Evolutionary conservation across 1,140 invertebrate species (phyloP).

Genomic region (Aphis gossypii): DNA sequence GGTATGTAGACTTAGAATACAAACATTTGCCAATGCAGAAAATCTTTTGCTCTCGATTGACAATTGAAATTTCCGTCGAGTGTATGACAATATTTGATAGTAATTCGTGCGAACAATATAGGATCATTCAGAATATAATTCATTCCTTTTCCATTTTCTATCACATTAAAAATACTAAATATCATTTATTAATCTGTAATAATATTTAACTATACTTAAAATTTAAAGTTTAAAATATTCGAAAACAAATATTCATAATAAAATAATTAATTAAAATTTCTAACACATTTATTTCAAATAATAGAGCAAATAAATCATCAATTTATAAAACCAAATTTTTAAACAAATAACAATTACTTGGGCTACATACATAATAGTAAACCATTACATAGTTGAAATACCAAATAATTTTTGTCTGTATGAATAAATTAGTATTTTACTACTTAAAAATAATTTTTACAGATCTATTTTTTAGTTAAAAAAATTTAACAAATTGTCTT

Average conservation of each 20-base stretch:
- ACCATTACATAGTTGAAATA: too few species aligned
- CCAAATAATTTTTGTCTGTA: too few species aligned
- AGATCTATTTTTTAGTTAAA: too few species aligned
- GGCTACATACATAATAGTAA: too few species aligned
- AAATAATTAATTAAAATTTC: background rate
- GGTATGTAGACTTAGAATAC: background rate
- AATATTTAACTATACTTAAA: background rate
- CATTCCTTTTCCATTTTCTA: background rate
- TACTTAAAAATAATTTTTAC: too few species aligned
- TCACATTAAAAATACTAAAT: background rate
- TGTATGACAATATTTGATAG: slow-evolving; percentile 26
- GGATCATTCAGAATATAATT: background rate
- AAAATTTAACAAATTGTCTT: too few species aligned
- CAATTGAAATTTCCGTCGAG: background rate
- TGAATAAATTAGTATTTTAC: too few species aligned
- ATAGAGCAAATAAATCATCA: too few species aligned
- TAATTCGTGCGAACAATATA: background rate
- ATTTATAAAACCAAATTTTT: too few species aligned
- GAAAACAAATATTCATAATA: background rate
- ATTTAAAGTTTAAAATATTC: background rate
- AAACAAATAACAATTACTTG: too few species aligned
- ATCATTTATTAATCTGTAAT: background rate
- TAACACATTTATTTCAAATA: too few species aligned
- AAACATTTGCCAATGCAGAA: background rate
- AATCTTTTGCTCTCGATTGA: background rate